Conservation (phyloP, 1,140 invertebrate species). For the Mylabris phalerata region DNA sequence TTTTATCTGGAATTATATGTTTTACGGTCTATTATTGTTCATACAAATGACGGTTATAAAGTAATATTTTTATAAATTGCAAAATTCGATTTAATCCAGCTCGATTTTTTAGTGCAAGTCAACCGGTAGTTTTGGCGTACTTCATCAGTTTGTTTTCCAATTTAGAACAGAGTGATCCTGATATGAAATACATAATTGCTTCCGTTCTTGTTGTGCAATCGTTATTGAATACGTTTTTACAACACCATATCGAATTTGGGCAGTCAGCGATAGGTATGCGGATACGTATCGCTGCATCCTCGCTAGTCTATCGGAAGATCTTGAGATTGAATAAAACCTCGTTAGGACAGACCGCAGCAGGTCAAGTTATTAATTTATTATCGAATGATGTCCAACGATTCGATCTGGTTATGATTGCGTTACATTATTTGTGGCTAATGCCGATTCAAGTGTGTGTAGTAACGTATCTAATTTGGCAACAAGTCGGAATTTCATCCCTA, state of each 20-base stretch:
- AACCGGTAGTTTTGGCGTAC: slow-evolving; percentile 45
- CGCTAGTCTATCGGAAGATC: slow-evolving; percentile 56
- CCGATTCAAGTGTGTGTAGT: slow-evolving; percentile 57
- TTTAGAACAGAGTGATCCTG: slow-evolving; percentile 12
- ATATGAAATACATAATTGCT: slow-evolving; percentile 23
- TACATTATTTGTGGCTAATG: slow-evolving; percentile 62
- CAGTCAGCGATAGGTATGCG: slow-evolving; percentile 52
- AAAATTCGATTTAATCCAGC: no score
- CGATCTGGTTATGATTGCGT: slow-evolving; percentile 52
- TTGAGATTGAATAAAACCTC: slow-evolving; percentile 57
- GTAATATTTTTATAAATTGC: no score
- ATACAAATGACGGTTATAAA: slow-evolving; percentile 34
- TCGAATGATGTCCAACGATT: slow-evolving; percentile 72
- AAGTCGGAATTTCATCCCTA: slow-evolving; percentile 59
- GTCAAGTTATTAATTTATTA: slow-evolving; percentile 77
- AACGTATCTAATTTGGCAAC: slow-evolving; percentile 60
- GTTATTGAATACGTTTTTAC: slow-evolving; percentile 23
- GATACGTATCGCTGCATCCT: slow-evolving; percentile 51
- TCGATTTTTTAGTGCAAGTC: slow-evolving; percentile 38
- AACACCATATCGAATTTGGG: slow-evolving; percentile 41
- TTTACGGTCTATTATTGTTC: slow-evolving; percentile 43
- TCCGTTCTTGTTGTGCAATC: slow-evolving; percentile 22
- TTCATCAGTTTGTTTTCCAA: slow-evolving; percentile 27
- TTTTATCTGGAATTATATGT: slow-evolving; percentile 41
- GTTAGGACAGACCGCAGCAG: slow-evolving; percentile 63